Evolutionary conservation across 2,888 invertebrate species (phyloP), one percentile per base, ranked within the genome.

Genomic region (Aporophyla nigra): DNA sequence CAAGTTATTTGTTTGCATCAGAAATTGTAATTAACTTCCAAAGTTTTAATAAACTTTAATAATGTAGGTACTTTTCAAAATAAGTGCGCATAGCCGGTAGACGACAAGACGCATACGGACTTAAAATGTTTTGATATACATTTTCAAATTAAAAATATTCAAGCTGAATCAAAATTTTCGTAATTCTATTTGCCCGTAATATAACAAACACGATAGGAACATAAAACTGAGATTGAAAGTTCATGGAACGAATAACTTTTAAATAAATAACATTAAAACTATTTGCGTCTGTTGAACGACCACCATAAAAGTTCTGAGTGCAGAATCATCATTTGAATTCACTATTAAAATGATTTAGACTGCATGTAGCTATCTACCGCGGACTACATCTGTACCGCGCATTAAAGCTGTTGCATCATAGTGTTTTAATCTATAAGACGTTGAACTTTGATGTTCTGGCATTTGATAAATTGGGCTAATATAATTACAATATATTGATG

Each of bases 371-470:
- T 49, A 66, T 24, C 24, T 70, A 53, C 53, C 67, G 33, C 59
- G 62, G 92, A 88, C 91, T 82, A 89, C 89, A 92, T 91, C 89
- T 87, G 81, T 76, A 76, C 58, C 82, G 87, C 85, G 85, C 89
- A 90, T 92, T 90, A 91, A 88, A 90, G 80, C 56, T 56, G 73
- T 89, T 90, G 89, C 89, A 82, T 87, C 87, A 87, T 65, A 75
- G 68, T 33, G 56, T 77, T 83, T 75, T 84, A 87, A 88, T 86
- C 86, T 87, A 75, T 74, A 80, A 86, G 87, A 71, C 87, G 83
- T 87, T 90, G 84, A 86, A 88, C 89, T 90, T 89, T 90, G 82
- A 87, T 89, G 88, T 86, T 85, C 87, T 87, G 89, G 84, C 88
- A 84, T 84, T 86, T 81, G 76, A 81, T 84, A 76, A 82, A 87